Evolutionary conservation across 2,888 invertebrate species (phyloP), one percentile per base, ranked within the genome.

Genomic region (Neoscelio sp.): DNA sequence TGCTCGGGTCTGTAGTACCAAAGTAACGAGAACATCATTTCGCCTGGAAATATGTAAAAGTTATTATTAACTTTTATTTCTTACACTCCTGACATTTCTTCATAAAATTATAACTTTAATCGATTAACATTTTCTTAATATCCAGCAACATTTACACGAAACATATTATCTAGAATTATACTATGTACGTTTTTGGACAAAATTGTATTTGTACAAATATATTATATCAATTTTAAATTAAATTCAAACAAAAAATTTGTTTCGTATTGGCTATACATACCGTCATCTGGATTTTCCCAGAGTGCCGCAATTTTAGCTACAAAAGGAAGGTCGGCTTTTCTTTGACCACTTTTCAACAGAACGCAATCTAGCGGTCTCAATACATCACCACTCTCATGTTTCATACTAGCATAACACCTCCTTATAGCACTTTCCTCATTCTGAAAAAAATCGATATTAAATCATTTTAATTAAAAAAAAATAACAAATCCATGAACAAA

Each of bases 1-100:
- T 99, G 98, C 91, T 99, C 99, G 0, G 98, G 98, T 86, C 98
- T 94, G 92, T 99, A 99, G 92, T 98, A 99, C 99, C 99, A 99
- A 82, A 98, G 92, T 76, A 99, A 92, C 2, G 97, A 97, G 92
- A 98, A 96, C 97, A 98, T 98, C 97, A 98, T 98, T 92, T 98
- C 98, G 75, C 97, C 98, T 85, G 23, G 40, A 56, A 81, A 74
- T 23, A 4, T 23, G 3, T 23, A 23, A 23, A 23, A 4, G 6
- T 23, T 4, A 46, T 17, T 33, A 71, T 13, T 13, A 23, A 38
- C 35, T 58, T 67, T 71, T 35, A 38, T 38, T 4, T 23, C 3
- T 23, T 23, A 38, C 38, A 38, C n/a, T n/a, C n/a, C n/a, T n/a
- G n/a, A n/a, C n/a, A n/a, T n/a, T n/a, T n/a, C n/a, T n/a, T n/a